A percentile compares a stretch with the other conserved stretches of the same genome.
Conservation (phyloP, 2,797 vertebrate species). For the Antrozous pallidus region DNA sequence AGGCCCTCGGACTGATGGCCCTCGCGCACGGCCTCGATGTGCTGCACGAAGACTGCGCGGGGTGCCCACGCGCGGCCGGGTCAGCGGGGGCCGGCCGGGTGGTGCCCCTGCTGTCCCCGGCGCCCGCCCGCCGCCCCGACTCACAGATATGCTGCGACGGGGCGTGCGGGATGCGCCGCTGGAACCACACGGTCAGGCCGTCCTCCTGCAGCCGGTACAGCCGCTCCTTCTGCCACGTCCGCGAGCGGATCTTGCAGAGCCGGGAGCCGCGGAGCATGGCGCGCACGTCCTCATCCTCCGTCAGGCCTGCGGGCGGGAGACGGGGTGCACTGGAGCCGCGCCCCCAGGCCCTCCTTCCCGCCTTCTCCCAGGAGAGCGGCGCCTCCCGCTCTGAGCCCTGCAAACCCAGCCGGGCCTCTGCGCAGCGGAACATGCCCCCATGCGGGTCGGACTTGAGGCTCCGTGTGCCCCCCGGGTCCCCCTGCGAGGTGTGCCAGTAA, state of each 20-base stretch:
- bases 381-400: neutral
- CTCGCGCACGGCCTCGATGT: constrained; percentile 81
- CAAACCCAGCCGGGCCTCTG: neutral
- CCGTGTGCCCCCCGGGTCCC: neutral
- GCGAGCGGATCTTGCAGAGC: constrained; percentile 91
- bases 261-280: constrained; percentile 90
- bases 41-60: constrained; percentile 81
- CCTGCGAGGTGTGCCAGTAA: neutral
- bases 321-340: neutral
- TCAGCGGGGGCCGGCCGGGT: neutral
- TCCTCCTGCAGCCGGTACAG: constrained; percentile 91
- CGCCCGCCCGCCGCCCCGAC: constrained; percentile 59
- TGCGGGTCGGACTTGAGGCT: neutral
- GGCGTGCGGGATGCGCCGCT: constrained; percentile 85
- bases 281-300: constrained; percentile 90
- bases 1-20: constrained; percentile 91
- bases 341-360: neutral
- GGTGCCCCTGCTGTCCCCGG: neutral
- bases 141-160: constrained; percentile 91
- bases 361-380: neutral
- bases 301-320: constrained; percentile 83
- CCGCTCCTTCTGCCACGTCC: constrained; percentile 88
- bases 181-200: constrained; percentile 91
- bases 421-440: neutral
- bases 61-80: neutral